A percentile compares a stretch with the other conserved stretches of the same genome.
These are phyloP conservation scores for Drosophila diplacantha DNA, from an alignment of 2,888 invertebrate genomes.

Conservation along the genomic window DNA sequence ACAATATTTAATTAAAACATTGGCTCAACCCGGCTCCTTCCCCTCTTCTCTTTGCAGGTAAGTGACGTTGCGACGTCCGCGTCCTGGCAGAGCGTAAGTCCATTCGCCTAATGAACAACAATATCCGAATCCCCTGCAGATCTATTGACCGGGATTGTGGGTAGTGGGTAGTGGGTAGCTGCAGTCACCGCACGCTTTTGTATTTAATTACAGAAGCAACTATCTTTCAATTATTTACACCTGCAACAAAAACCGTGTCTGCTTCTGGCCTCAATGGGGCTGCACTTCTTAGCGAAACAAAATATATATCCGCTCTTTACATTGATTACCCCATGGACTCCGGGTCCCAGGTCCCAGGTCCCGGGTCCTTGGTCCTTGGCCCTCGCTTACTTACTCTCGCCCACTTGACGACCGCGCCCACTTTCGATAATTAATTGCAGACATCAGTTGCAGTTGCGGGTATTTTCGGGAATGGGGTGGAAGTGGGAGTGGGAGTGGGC, in stretches of 20 bases:
- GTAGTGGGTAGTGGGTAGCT: constrained; percentile 4
- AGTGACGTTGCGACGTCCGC: constrained; percentile 41
- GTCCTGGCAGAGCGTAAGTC: constrained; percentile 47
- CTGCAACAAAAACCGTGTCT: constrained; percentile 56
- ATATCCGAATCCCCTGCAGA: constrained; percentile 19
- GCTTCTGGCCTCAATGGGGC: constrained; percentile 33
- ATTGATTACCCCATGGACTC: constrained; percentile 67
- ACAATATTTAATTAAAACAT: constrained; percentile 64
- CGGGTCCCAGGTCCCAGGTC: constrained; percentile 4
- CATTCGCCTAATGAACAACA: constrained; percentile 57
- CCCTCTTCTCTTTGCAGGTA: constrained; percentile 62
- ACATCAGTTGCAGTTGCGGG: constrained; percentile 74
- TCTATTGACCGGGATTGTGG: constrained; percentile 10
- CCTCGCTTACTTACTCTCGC: constrained; percentile 50
- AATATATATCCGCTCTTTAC: constrained; percentile 74
- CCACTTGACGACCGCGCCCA: constrained; percentile 74
- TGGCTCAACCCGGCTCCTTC: constrained; percentile 23
- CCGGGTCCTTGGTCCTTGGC: constrained; percentile 14
- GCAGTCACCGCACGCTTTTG: constrained; percentile 49
- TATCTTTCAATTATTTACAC: constrained; percentile 75
- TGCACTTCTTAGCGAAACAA: constrained; percentile 67
- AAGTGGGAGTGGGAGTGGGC: background rate
- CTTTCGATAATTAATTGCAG: constrained; percentile 78
- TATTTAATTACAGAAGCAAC: constrained; percentile 71
- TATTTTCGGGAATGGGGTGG: constrained; percentile 22